Conservation (phyloP, 2,888 invertebrate genomes). For the Lepeophtheirus nordmannii region DNA sequence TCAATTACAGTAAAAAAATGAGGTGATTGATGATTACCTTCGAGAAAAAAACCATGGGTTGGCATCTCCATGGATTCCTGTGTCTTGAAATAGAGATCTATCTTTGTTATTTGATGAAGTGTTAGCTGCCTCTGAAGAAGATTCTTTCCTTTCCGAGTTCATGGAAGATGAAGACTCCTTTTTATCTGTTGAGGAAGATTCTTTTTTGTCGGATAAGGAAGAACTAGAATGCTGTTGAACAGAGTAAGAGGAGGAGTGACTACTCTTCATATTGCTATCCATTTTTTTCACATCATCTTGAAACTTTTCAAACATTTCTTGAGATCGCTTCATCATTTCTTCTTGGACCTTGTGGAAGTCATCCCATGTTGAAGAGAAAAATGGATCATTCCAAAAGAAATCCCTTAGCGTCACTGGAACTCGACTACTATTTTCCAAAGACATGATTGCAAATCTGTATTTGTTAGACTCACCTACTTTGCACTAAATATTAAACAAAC, state of each 20-base stretch:
- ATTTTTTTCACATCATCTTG: slow-evolving; percentile 15
- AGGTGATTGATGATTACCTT: neutral
- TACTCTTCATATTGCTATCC: neutral
- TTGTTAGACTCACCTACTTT: neutral
- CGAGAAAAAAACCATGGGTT: neutral
- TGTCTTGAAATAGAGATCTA: neutral
- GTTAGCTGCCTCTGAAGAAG: neutral
- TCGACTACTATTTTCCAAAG: neutral
- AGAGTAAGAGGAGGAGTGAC: neutral
- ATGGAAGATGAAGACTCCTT: neutral
- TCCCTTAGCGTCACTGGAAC: slow-evolving; percentile 21
- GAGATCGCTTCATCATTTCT: slow-evolving; percentile 20
- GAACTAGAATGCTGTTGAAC: too few species aligned
- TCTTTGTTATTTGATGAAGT: neutral
- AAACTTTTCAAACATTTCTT: slow-evolving; percentile 16
- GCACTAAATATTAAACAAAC: neutral
- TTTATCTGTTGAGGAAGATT: neutral
- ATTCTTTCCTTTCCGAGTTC: neutral
- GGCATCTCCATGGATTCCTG: neutral
- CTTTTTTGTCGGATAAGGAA: neutral
- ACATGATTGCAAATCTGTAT: neutral
- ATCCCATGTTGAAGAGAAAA: slow-evolving; percentile 17
- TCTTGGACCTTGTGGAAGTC: slow-evolving; percentile 21
- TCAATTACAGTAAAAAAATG: neutral
- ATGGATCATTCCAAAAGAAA: slow-evolving; percentile 22